Base-by-base conservation (phyloP, 2,888 invertebrate genomes). In the Andrena hattorfiana region DNA sequence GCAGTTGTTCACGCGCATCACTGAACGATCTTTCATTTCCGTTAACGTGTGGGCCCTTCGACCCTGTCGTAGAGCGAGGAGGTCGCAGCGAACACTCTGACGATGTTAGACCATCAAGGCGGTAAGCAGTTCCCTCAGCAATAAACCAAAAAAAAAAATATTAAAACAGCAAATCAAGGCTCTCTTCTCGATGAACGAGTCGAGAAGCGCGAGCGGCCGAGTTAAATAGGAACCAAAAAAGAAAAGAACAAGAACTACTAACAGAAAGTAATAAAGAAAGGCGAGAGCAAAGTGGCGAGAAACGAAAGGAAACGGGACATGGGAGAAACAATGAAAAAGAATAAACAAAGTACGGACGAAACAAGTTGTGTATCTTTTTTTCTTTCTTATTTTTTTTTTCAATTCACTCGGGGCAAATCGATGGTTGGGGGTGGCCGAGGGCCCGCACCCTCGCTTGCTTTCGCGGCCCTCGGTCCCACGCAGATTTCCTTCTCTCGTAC, bases 31-130 rank as follows among this genome's bases (percentile, higher is more conserved):
- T 92, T 92, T 92, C 91, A 86, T 92, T 92, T 91, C 90, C 89
- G 89, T 87, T 87, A 89, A 87, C 87, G 82, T 87, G 84, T 88
- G 90, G 90, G 87, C 87, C 90, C 88, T 91, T 92, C 81, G 89
- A 89, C 85, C 89, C 95, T 95, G 95, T 91, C 96, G 95, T 97
- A 98, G 98, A 98, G 98, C 96, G 97, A 98, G 96, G 98, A 98
- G 94, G 96, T 97, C 94, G 98, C 98, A 95, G 97, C 97, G 95
- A 97, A 97, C 95, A 98, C 98, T 94, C 95, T 98, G 95, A 97
- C 97, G 95, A 96, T 97, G 96, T 96, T 98, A 95, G 96, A 97
- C 95, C 97, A 97, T 95, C 98, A 98, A 97, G 98, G 98, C 97
- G 98, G 98, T 98, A 97, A 98, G 97, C 95, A 90, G 88, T 94